A percentile compares a stretch with the other conserved stretches of the same genome.
phyloP scores from a whole-genome alignment of 2,888 invertebrate species.

The Rugalucina vietnamica region DNA sequence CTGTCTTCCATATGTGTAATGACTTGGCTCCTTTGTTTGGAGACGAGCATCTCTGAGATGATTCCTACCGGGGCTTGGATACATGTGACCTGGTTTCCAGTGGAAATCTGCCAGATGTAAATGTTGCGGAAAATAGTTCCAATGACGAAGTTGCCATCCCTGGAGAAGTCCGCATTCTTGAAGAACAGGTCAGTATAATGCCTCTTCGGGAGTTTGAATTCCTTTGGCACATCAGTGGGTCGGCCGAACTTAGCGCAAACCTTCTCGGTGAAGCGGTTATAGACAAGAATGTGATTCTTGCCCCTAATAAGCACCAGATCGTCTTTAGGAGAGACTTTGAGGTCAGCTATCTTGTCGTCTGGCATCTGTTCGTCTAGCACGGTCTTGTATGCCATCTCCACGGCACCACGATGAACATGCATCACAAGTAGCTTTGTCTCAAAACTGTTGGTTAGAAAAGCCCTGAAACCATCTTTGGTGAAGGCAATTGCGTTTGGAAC shows the following conservation, averaged over 20 bases:
- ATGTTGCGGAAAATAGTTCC: constrained; percentile 82
- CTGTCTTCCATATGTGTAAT: constrained; percentile 74
- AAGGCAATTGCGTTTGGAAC: constrained; percentile 75
- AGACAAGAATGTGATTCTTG: constrained; percentile 74
- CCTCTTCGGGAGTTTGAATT: constrained; percentile 81
- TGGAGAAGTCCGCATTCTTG: constrained; percentile 79
- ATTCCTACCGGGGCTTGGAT: constrained; percentile 82
- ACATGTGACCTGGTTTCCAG: constrained; percentile 69
- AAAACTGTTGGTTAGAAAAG: constrained; percentile 72
- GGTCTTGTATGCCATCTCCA: constrained; percentile 80
- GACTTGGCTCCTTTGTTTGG: constrained; percentile 72
- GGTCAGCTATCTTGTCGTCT: constrained; percentile 62
- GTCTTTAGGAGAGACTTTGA: constrained; percentile 74
- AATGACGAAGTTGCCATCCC: constrained; percentile 79
- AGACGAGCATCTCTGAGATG: constrained; percentile 75
- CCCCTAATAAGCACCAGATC: constrained; percentile 72
- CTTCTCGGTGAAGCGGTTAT: constrained; percentile 75
- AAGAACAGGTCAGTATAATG: constrained; percentile 72
- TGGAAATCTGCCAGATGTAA: constrained; percentile 80
- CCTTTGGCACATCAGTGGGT: constrained; percentile 78
- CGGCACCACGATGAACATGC: constrained; percentile 74
- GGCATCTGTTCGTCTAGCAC: constrained; percentile 71
- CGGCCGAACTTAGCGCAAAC: constrained; percentile 73
- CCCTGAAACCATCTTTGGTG: constrained; percentile 74
- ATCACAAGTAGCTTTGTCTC: constrained; percentile 77